Conservation (phyloP, 2,113 vertebrate species). For the Hippocampus mohnikei region DNA sequence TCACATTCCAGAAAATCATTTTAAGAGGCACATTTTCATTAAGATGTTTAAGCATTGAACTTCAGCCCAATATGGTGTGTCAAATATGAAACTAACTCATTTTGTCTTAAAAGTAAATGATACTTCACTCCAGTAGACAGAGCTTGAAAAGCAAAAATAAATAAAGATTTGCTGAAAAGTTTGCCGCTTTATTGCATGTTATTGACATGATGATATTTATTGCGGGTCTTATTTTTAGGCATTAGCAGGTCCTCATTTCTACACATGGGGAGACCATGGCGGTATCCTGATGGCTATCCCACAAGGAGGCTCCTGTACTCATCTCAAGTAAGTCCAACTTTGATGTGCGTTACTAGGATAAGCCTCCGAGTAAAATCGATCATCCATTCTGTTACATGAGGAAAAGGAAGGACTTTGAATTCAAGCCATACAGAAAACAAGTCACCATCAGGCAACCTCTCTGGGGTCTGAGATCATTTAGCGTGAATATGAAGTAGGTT, state of each 20-base stretch:
- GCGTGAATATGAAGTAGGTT: slow-evolving; percentile 12
- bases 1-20: not conserved
- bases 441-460: not conserved
- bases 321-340: slow-evolving; percentile 84
- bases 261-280: slow-evolving; percentile 95
- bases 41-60: not conserved
- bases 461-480: slow-evolving; percentile 8
- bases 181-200: not conserved
- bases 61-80: not conserved
- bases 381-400: not conserved
- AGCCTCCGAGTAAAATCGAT: not conserved
- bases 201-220: not conserved
- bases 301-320: slow-evolving; percentile 83
- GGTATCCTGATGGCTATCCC: slow-evolving; percentile 91
- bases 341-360: not conserved
- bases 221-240: slow-evolving; percentile 70
- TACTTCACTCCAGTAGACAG: not conserved
- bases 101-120: not conserved
- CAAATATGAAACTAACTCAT: not conserved
- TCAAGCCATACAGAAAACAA: not conserved
- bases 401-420: not conserved
- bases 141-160: not conserved
- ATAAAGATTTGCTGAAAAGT: not conserved
- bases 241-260: slow-evolving; percentile 91
- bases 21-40: not conserved